These are phyloP conservation scores for Heliocidaris tuberculata DNA, from an alignment of 35 echinoderm and acorn worm species.

Conservation along the genomic window DNA sequence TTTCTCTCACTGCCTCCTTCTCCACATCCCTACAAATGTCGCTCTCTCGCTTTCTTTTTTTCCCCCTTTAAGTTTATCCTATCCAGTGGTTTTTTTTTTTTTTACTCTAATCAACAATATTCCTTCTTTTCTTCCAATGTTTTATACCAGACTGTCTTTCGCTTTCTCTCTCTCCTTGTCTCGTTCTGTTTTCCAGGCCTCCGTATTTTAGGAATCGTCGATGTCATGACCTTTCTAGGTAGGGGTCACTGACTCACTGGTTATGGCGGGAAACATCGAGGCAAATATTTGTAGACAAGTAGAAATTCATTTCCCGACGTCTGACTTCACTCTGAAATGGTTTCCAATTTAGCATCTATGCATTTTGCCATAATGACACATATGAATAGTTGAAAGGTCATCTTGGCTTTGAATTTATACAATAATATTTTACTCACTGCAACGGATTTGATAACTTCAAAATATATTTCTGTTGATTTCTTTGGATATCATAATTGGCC, in stretches of 20 bases:
- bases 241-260: not conserved
- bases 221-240: slow-evolving; percentile 6
- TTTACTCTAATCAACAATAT: not conserved
- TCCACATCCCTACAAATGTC: not conserved
- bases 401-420: not conserved
- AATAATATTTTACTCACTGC: too few relatives aligned
- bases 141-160: not conserved
- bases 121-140: not conserved
- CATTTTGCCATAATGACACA: not conserved
- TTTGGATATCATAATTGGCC: not conserved
- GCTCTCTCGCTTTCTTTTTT: not conserved
- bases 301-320: not conserved
- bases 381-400: not conserved
- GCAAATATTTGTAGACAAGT: not conserved
- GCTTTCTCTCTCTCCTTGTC: not conserved
- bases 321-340: not conserved
- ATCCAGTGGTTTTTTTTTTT: not conserved
- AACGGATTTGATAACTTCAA: not conserved
- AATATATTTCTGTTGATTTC: not conserved
- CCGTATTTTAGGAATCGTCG: not conserved
- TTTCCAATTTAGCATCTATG: not conserved
- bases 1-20: not conserved
- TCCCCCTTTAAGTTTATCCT: not conserved
- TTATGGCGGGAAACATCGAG: slow-evolving; percentile 3
- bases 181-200: not conserved